These are phyloP conservation scores for Drosophila flavopinicola DNA, from an alignment of 2,888 invertebrate species.

Conservation along the genomic window DNA sequence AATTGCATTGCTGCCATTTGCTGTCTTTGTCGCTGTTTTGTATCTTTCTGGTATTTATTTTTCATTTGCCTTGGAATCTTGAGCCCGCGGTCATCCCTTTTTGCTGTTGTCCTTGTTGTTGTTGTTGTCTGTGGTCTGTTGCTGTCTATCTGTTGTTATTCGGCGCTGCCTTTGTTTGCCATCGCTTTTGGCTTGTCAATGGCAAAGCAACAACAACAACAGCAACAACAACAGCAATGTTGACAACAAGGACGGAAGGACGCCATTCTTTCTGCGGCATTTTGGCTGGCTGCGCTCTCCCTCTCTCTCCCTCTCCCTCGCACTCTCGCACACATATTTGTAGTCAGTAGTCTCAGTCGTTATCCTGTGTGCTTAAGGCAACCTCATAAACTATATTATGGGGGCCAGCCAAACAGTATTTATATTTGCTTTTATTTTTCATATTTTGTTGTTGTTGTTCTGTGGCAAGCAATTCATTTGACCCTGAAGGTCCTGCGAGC, in stretches of 20 bases:
- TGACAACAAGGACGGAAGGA: slow-evolving; percentile 46
- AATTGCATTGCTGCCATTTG: slow-evolving; percentile 64
- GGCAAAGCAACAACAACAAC: slow-evolving; percentile 29
- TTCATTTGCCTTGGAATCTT: slow-evolving; percentile 69
- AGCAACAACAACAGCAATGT: slow-evolving; percentile 13
- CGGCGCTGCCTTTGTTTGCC: slow-evolving; percentile 51
- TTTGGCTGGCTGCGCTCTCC: slow-evolving; percentile 30
- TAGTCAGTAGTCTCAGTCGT: slow-evolving; percentile 1
- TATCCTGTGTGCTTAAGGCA: slow-evolving; percentile 24
- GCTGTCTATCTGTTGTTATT: slow-evolving; percentile 51
- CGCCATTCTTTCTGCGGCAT: slow-evolving; percentile 50
- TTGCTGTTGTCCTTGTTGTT: slow-evolving; percentile 18
- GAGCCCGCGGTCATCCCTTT: slow-evolving; percentile 56
- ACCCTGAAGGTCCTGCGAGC: slow-evolving; percentile 45
- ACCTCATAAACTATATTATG: slow-evolving; percentile 41
- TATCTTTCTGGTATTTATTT: slow-evolving; percentile 67
- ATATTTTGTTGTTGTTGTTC: slow-evolving; percentile 21
- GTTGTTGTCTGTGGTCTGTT: slow-evolving; percentile 37
- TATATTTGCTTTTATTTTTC: slow-evolving; percentile 33
- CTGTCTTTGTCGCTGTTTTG: slow-evolving; percentile 35
- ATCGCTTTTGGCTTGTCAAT: slow-evolving; percentile 54
- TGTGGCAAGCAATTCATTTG: slow-evolving; percentile 45
- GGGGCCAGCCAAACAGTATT: slow-evolving; percentile 10
- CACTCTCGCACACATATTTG: slow-evolving; percentile 23
- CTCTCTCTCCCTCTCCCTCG: neutral